Percentiles rank a stretch among this genome's conserved stretches.
Evolutionary conservation across 2,888 invertebrate species (phyloP).

Genomic region (Xiphydria camelus): DNA sequence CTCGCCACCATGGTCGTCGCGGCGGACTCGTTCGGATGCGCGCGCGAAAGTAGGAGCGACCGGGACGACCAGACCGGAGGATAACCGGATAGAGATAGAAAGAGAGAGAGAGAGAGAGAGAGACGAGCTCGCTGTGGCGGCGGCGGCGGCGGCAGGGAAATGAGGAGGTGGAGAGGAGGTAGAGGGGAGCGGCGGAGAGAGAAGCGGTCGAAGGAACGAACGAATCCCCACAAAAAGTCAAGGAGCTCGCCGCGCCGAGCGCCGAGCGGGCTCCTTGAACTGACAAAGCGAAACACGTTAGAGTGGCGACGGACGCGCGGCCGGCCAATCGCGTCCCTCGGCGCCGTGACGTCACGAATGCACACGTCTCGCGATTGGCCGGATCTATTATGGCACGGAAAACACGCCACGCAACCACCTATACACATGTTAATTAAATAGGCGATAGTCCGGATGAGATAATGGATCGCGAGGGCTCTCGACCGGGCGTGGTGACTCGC

Average conservation of each 20-base stretch:
- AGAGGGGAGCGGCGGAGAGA: too few relatives aligned
- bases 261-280: slow-evolving; percentile 18
- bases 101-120: too few relatives aligned
- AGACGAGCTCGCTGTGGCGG: slow-evolving; percentile 2
- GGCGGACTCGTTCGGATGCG: too few relatives aligned
- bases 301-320: slow-evolving; percentile 18
- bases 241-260: slow-evolving; percentile 12
- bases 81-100: slow-evolving; percentile 17
- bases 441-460: slow-evolving; percentile 38
- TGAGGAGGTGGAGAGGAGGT: too few relatives aligned
- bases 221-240: neutral
- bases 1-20: too few relatives aligned
- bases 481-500: slow-evolving; percentile 26
- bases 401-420: slow-evolving; percentile 58
- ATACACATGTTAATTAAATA: slow-evolving; percentile 54
- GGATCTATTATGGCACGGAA: slow-evolving; percentile 53
- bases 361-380: slow-evolving; percentile 48
- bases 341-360: slow-evolving; percentile 47
- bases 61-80: slow-evolving; percentile 7
- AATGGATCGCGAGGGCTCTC: slow-evolving; percentile 28
- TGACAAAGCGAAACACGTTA: slow-evolving; percentile 17
- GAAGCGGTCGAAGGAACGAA: neutral
- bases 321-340: slow-evolving; percentile 36
- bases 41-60: too few relatives aligned
- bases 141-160: too few relatives aligned